These are phyloP conservation scores for Drosophila flavopinicola DNA, from an alignment of 2,888 invertebrate genomes.

Conservation along the genomic window DNA sequence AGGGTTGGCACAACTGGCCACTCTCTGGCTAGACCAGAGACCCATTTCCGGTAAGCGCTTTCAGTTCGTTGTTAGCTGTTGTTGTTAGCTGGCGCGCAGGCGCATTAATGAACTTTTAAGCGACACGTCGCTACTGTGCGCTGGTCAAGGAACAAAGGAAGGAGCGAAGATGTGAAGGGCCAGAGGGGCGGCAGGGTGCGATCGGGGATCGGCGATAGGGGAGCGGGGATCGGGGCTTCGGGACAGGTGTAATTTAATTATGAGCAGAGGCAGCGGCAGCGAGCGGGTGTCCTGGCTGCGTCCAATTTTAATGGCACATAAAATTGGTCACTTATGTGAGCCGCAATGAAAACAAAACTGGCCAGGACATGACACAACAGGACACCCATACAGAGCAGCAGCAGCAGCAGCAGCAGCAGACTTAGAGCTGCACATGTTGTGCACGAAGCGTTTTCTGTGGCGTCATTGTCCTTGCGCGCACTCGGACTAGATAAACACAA, in stretches of 20 bases:
- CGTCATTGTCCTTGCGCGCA: slow-evolving; percentile 66
- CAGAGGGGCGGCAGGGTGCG: neutral
- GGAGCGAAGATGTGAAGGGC: too few species aligned
- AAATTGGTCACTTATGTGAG: slow-evolving; percentile 81
- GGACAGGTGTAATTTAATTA: slow-evolving; percentile 81
- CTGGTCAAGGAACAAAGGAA: neutral
- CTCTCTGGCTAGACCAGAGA: slow-evolving; percentile 6
- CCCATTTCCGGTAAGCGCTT: slow-evolving; percentile 62
- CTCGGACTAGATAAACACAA: slow-evolving; percentile 66
- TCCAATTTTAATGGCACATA: slow-evolving; percentile 81
- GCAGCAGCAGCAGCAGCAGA: slow-evolving; percentile 3
- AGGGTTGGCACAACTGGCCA: neutral
- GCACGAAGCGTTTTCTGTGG: slow-evolving; percentile 57
- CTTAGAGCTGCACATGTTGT: slow-evolving; percentile 63
- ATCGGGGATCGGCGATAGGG: slow-evolving; percentile 28
- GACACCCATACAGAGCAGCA: slow-evolving; percentile 8
- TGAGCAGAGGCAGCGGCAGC: slow-evolving; percentile 35
- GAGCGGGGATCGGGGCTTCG: slow-evolving; percentile 34
- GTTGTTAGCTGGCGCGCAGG: slow-evolving; percentile 58
- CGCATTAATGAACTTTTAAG: slow-evolving; percentile 78
- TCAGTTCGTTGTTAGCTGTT: slow-evolving; percentile 4
- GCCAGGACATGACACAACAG: slow-evolving; percentile 74
- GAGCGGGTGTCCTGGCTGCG: slow-evolving; percentile 47
- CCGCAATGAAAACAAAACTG: slow-evolving; percentile 78
- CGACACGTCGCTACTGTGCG: slow-evolving; percentile 55